Evolutionary conservation across 2,888 invertebrate species (phyloP).

Genomic region (Halictus quadricinctus): DNA sequence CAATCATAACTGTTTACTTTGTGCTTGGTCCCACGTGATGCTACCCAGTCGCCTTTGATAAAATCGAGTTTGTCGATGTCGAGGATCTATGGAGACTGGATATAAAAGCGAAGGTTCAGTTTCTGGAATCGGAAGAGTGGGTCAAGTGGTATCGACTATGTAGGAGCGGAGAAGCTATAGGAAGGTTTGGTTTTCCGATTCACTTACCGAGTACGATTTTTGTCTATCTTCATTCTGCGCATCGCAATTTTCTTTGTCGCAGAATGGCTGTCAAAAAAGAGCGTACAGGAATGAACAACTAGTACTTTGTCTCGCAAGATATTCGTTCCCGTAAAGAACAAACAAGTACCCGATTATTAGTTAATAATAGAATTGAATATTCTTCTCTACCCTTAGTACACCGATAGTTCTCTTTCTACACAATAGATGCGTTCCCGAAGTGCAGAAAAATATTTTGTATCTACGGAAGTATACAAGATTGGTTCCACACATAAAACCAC

Average conservation of each 20-base stretch:
- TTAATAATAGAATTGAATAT: not conserved
- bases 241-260: not conserved
- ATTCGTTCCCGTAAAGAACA: not conserved
- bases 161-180: conserved; percentile 37
- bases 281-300: not conserved
- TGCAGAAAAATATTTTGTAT: not conserved
- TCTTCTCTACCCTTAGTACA: not conserved
- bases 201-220: conserved; percentile 36
- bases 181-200: conserved; percentile 52
- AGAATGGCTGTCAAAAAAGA: not conserved
- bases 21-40: not conserved
- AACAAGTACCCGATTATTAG: not conserved
- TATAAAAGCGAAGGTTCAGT: conserved; percentile 45
- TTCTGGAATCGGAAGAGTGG: conserved; percentile 66
- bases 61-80: conserved; percentile 27
- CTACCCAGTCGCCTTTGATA: not conserved
- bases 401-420: not conserved
- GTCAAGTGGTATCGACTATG: conserved; percentile 76
- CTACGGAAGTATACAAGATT: too few relatives aligned
- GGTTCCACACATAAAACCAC: not conserved
- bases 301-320: not conserved
- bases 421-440: not conserved
- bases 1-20: conserved; percentile 3
- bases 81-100: conserved; percentile 13
- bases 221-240: conserved; percentile 15